Conservation (phyloP, 2,797 vertebrate genomes). For the Masticophis lateralis region DNA sequence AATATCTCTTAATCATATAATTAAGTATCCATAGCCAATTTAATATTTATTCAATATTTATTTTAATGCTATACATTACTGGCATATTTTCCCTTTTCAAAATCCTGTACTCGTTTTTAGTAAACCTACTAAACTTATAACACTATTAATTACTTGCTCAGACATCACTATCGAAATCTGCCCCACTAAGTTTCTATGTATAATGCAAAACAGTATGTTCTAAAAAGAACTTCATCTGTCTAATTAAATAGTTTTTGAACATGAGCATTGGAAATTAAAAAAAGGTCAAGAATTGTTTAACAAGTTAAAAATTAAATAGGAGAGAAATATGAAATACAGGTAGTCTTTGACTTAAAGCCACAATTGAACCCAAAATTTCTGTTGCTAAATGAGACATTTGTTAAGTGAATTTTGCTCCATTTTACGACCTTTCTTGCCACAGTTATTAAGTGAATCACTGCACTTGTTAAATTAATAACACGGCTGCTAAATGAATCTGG, state of each 20-base stretch:
- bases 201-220: not conserved
- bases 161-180: not conserved
- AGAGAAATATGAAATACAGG: not conserved
- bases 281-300: not conserved
- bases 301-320: not conserved
- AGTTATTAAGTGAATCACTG: not conserved
- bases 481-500: not conserved
- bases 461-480: not conserved
- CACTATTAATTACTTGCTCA: not conserved
- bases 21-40: not conserved
- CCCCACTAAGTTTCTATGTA: not conserved
- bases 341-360: not conserved
- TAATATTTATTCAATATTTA: not conserved
- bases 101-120: not conserved
- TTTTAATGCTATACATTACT: not conserved
- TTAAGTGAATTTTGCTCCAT: not conserved
- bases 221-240: not conserved
- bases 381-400: not conserved
- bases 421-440: not conserved
- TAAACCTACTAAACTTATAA: not conserved
- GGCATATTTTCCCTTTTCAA: not conserved
- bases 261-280: not conserved
- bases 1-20: not conserved
- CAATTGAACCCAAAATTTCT: not conserved
- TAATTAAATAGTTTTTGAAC: not conserved